phyloP scores from a whole-genome alignment of 2,797 vertebrate genomes.

The Echeneis naucrates region DNA sequence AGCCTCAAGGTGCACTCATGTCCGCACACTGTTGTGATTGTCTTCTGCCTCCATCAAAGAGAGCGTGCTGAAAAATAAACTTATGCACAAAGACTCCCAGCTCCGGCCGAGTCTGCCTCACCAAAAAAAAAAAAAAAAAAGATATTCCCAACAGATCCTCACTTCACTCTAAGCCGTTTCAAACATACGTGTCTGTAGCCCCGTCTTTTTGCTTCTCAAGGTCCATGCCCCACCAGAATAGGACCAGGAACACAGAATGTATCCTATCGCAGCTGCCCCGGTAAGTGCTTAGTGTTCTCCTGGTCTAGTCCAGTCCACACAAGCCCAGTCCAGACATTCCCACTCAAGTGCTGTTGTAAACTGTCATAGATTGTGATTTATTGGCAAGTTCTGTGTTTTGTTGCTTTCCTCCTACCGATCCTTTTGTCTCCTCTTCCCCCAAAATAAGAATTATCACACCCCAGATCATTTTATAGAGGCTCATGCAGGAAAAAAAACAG shows the following conservation, averaged over 20 bases:
- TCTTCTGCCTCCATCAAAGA: slow-evolving; percentile 57
- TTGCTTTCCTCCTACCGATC: slow-evolving; percentile 58
- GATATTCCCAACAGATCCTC: slow-evolving; percentile 50
- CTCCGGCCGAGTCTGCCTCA: slow-evolving; percentile 32
- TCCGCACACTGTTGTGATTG: slow-evolving; percentile 70
- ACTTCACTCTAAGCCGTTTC: slow-evolving; percentile 60
- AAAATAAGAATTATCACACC: slow-evolving; percentile 43
- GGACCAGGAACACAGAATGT: slow-evolving; percentile 84
- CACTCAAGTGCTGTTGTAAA: slow-evolving; percentile 64
- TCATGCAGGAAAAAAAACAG: slow-evolving; percentile 29
- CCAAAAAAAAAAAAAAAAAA: slow-evolving; percentile 17
- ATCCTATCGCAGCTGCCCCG: slow-evolving; percentile 83
- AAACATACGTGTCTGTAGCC: slow-evolving; percentile 79
- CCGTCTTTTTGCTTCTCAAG: slow-evolving; percentile 84
- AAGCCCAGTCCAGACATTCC: slow-evolving; percentile 71
- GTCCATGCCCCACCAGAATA: slow-evolving; percentile 83
- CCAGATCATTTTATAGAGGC: slow-evolving; percentile 40
- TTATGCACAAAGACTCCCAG: slow-evolving; percentile 52
- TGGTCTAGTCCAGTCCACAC: slow-evolving; percentile 70
- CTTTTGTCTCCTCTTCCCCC: slow-evolving; percentile 49
- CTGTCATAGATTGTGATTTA: slow-evolving; percentile 57
- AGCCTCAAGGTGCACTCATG: slow-evolving; percentile 72
- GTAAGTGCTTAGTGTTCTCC: slow-evolving; percentile 82
- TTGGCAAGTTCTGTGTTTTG: slow-evolving; percentile 50
- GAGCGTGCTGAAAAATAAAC: slow-evolving; percentile 49